These are phyloP conservation scores for Psilopsiagon aurifrons DNA, from an alignment of 2,113 vertebrate species.

Conservation along the genomic window DNA sequence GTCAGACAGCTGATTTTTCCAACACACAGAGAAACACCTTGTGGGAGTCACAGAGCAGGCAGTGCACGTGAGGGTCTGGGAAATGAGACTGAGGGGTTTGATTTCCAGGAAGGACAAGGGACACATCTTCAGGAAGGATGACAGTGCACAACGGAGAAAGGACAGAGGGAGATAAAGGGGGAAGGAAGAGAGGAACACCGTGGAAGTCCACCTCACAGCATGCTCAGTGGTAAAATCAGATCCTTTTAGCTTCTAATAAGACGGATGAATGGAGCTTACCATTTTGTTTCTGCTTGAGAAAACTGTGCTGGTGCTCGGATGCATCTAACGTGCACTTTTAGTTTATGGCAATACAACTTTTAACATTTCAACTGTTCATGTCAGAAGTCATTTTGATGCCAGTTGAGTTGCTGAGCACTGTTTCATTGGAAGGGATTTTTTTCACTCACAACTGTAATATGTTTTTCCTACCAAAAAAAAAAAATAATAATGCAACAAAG, in stretches of 20 bases:
- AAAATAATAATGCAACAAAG: neutral
- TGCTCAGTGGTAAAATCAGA: slow-evolving; percentile 19
- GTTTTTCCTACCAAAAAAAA: slow-evolving; percentile 26
- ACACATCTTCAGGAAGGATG: slow-evolving; percentile 35
- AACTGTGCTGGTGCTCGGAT: neutral
- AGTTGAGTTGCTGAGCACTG: neutral
- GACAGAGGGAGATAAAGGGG: neutral
- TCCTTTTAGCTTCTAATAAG: slow-evolving; percentile 22
- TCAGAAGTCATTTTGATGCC: slow-evolving; percentile 27
- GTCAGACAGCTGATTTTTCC: slow-evolving; percentile 17
- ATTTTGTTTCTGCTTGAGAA: slow-evolving; percentile 4
- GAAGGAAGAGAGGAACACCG: neutral
- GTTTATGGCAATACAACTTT: slow-evolving; percentile 32
- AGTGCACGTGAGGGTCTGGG: neutral
- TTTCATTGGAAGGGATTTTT: neutral
- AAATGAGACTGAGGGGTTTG: slow-evolving; percentile 11
- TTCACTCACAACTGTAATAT: neutral
- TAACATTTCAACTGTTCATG: slow-evolving; percentile 9
- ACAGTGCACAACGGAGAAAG: neutral
- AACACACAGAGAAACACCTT: neutral
- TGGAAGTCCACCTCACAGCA: neutral
- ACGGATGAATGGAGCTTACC: neutral
- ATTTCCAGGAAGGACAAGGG: slow-evolving; percentile 8
- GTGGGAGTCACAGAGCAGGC: neutral
- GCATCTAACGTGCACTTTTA: neutral